phyloP scores from a whole-genome alignment of 2,113 vertebrate species.

The Telmatochromis bifrenatus region DNA sequence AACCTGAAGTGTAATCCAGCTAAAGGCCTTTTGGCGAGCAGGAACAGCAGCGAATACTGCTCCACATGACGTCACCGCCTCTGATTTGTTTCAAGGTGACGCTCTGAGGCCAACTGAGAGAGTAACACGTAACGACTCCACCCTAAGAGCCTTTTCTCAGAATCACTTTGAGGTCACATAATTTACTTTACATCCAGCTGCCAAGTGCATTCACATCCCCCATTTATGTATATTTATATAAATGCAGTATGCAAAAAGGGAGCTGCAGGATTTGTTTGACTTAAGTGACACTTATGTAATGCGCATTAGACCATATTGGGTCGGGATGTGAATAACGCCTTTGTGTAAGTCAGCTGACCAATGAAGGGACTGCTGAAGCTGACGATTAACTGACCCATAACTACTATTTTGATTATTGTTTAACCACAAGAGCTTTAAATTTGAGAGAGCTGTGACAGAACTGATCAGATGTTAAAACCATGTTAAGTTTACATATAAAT shows the following conservation, averaged over 20 bases:
- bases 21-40: background rate
- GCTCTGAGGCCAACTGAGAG: background rate
- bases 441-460: background rate
- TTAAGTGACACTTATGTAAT: constrained; percentile 20
- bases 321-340: background rate
- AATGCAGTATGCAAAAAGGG: background rate
- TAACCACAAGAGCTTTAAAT: background rate
- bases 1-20: background rate
- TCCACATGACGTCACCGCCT: background rate
- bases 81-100: background rate
- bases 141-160: background rate
- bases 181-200: background rate
- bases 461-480: background rate
- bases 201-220: background rate
- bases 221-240: background rate
- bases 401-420: background rate
- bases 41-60: background rate
- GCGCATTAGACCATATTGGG: background rate
- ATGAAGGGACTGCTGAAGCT: background rate
- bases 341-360: constrained; percentile 23
- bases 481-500: background rate
- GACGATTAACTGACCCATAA: background rate
- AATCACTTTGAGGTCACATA: background rate
- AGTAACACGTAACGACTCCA: background rate
- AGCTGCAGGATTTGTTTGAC: background rate